Evolutionary conservation across 2,113 vertebrate genomes (phyloP).

Genomic region (Benitochromis conjunctus): DNA sequence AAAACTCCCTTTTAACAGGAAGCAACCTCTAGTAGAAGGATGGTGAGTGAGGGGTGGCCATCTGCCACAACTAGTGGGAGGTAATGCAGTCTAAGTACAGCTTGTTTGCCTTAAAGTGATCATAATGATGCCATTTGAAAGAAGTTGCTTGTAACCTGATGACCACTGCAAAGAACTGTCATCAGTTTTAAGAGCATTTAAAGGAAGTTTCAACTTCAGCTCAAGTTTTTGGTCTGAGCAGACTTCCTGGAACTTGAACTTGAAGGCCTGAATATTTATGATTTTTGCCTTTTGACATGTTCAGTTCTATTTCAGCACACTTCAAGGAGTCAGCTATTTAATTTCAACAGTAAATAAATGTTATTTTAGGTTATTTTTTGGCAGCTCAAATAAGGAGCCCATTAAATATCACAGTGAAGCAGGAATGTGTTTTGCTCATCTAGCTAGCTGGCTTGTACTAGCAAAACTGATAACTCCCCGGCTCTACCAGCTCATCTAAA

Average conservation of each 20-base stretch:
- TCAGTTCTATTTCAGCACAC: neutral
- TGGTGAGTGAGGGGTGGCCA: neutral
- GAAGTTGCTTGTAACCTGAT: neutral
- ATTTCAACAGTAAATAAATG: neutral
- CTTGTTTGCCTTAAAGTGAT: neutral
- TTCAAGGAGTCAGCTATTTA: neutral
- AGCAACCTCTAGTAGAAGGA: neutral
- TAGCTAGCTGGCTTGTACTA: neutral
- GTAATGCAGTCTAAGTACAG: neutral
- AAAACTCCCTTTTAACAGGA: neutral
- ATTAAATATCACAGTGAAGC: neutral
- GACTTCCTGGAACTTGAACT: neutral
- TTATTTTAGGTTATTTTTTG: neutral
- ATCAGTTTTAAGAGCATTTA: neutral
- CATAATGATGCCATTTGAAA: neutral
- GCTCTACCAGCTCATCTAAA: neutral
- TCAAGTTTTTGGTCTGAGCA: neutral
- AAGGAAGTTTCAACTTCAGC: neutral
- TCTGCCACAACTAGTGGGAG: neutral
- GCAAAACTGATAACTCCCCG: neutral
- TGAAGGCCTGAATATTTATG: neutral
- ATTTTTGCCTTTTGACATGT: accelerated
- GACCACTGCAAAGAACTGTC: neutral
- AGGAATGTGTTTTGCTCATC: neutral
- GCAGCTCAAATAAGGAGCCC: neutral